phyloP scores from a whole-genome alignment of 2,797 vertebrate species.

The Adelosebastes latens region DNA sequence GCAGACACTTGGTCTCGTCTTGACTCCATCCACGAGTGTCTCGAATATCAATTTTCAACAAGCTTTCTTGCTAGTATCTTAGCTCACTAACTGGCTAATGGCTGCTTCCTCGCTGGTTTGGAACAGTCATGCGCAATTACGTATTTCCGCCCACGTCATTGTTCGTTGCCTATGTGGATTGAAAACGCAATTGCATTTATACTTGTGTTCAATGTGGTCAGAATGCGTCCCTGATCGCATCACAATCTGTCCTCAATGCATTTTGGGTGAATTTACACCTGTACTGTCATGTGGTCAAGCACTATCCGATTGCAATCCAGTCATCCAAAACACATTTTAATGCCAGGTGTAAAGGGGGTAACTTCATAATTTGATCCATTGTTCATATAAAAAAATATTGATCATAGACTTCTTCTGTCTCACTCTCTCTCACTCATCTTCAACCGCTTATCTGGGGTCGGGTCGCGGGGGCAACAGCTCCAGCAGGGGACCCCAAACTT shows the following conservation, averaged over 20 bases:
- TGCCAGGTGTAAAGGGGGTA: too few species aligned
- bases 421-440: not conserved
- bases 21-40: not conserved
- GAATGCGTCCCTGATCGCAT: not conserved
- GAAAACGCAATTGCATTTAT: not conserved
- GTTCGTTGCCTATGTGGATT: not conserved
- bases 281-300: not conserved
- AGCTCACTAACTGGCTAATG: not conserved
- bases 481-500: too few species aligned
- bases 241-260: too few species aligned
- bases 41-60: not conserved
- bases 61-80: not conserved
- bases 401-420: not conserved
- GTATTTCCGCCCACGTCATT: not conserved
- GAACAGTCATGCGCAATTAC: not conserved
- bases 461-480: too few species aligned
- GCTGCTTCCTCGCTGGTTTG: not conserved
- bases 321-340: too few species aligned
- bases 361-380: too few species aligned
- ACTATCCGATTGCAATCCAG: not conserved
- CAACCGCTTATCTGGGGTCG: too few species aligned
- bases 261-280: not conserved
- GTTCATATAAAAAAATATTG: too few species aligned
- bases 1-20: not conserved
- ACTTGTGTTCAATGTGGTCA: not conserved